Percentiles rank a stretch among this genome's conserved stretches.
Conservation (phyloP, 2,113 vertebrate genomes). For the Eulemur rufifrons region DNA sequence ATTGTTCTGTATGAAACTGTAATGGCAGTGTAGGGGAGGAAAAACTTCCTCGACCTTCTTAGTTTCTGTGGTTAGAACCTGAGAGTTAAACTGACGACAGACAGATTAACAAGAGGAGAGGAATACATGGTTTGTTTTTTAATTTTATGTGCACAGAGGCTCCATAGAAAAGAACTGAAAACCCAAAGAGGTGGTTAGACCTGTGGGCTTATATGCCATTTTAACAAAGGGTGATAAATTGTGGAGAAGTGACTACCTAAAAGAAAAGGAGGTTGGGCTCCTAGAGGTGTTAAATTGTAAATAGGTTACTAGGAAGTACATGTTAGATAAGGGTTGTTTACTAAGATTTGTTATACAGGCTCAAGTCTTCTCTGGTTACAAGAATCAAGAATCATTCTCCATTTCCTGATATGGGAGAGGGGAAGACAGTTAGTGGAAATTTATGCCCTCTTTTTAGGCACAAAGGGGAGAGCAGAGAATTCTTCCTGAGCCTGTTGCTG, state of each 20-base stretch:
- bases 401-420: background rate
- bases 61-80: background rate
- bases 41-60: background rate
- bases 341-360: background rate
- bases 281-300: too few species aligned
- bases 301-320: too few species aligned
- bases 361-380: background rate
- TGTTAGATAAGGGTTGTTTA: background rate
- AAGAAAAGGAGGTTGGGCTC: background rate
- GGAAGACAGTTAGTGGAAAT: background rate
- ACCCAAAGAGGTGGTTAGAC: background rate
- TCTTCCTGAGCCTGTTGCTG: background rate
- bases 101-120: background rate
- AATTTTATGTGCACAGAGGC: background rate
- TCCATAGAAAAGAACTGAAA: background rate
- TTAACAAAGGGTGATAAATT: background rate
- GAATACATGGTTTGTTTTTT: background rate
- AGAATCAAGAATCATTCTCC: background rate
- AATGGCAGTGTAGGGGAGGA: background rate
- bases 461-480: background rate
- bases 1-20: background rate
- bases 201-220: background rate
- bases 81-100: background rate
- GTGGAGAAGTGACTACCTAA: background rate
- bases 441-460: background rate